Percentiles rank a stretch among this genome's conserved stretches.
These are phyloP conservation scores for Drosophila pseudotalamancana DNA, from an alignment of 2,888 invertebrate genomes.

Conservation along the genomic window DNA sequence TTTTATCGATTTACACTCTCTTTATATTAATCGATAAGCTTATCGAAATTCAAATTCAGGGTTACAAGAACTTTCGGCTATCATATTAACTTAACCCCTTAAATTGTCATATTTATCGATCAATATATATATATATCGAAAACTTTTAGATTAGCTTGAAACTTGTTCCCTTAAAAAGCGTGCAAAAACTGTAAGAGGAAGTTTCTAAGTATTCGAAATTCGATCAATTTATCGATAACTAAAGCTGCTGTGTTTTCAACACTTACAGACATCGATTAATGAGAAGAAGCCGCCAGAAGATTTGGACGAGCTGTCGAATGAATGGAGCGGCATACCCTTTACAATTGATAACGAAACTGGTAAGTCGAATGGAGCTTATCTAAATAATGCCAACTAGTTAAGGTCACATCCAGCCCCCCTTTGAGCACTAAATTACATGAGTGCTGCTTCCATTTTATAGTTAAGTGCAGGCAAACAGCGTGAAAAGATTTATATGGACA, in stretches of 20 bases:
- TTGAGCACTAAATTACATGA: constrained; percentile 14
- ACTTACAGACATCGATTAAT: constrained; percentile 57
- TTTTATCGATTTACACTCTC: too few species aligned
- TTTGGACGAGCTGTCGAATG: constrained; percentile 86
- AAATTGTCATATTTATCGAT: background rate
- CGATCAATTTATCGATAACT: background rate
- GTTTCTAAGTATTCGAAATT: background rate
- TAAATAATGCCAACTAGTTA: background rate
- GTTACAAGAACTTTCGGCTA: background rate
- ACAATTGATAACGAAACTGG: constrained; percentile 95
- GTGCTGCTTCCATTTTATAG: background rate
- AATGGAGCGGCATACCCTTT: constrained; percentile 93
- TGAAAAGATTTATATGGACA: constrained; percentile 3
- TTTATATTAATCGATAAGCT: background rate
- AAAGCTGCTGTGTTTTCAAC: background rate
- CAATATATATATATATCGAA: background rate
- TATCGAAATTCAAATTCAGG: too few species aligned
- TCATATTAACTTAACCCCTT: background rate
- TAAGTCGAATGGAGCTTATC: constrained; percentile 84
- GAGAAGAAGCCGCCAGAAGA: constrained; percentile 54
- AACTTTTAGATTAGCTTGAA: background rate
- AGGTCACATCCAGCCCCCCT: background rate
- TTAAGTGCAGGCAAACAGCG: constrained; percentile 1
- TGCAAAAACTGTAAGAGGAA: too few species aligned
- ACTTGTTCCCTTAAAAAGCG: too few species aligned